These are phyloP conservation scores for Lithobius niger DNA, from an alignment of 1,140 invertebrate genomes.

Conservation along the genomic window DNA sequence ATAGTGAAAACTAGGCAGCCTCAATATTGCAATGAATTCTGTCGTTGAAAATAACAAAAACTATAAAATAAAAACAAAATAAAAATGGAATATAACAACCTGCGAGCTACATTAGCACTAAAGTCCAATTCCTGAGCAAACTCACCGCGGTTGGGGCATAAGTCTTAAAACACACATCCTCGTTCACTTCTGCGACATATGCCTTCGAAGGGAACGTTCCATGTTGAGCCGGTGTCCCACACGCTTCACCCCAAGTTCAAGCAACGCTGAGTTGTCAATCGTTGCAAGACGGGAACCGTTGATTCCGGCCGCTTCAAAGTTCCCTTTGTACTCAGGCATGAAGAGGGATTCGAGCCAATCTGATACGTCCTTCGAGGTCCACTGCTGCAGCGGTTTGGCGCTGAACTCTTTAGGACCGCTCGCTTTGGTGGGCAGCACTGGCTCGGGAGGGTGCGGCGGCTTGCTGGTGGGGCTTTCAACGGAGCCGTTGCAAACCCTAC, in stretches of 20 bases:
- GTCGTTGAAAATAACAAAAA: too few species aligned
- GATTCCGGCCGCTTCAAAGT: conserved; percentile 34
- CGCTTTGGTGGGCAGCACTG: too few species aligned
- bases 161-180: too few species aligned
- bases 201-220: conserved; percentile 30
- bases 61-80: too few species aligned
- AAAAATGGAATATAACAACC: too few species aligned
- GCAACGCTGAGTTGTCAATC: conserved; percentile 37
- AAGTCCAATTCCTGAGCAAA: too few species aligned
- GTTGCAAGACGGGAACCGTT: conserved; percentile 34
- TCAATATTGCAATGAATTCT: too few species aligned
- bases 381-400: conserved; percentile 33
- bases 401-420: conserved; percentile 22
- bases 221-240: conserved; percentile 41
- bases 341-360: conserved; percentile 39
- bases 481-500: background rate
- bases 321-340: conserved; percentile 37
- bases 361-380: conserved; percentile 36
- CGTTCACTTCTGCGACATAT: conserved; percentile 6
- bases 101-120: too few species aligned
- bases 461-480: conserved; percentile 8
- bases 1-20: too few species aligned
- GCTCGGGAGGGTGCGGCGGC: background rate
- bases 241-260: conserved; percentile 39
- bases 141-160: too few species aligned